A percentile compares a stretch with the other conserved stretches of the same genome.
Conservation (phyloP, 2,113 vertebrate genomes). For the Oenanthe oenanthe region DNA sequence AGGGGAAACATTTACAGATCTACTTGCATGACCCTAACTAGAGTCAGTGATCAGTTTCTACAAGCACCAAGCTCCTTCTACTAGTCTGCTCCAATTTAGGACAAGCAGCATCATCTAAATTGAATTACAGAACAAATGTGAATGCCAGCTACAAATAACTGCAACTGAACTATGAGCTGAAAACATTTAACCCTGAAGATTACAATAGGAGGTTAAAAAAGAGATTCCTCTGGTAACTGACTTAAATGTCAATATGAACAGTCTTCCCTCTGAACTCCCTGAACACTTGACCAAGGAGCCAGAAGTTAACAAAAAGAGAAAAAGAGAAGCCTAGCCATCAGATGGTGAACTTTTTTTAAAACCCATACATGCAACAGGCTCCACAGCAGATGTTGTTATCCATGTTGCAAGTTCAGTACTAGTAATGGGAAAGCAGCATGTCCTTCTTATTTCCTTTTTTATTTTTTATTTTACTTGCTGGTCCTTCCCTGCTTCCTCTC, state of each 20-base stretch:
- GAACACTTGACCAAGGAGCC: not conserved
- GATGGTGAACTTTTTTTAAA: not conserved
- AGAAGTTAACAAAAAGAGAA: not conserved
- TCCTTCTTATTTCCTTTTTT: not conserved
- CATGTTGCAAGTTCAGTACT: not conserved
- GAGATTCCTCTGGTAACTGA: not conserved
- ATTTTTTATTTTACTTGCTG: not conserved
- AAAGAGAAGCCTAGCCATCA: not conserved
- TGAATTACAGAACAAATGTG: slow-evolving; percentile 48
- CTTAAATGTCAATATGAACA: fast-evolving
- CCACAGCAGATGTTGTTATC: not conserved
- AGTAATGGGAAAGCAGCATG: not conserved
- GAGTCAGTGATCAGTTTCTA: not conserved
- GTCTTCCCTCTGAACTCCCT: not conserved
- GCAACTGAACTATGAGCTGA: not conserved
- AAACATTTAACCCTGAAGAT: slow-evolving; percentile 35
- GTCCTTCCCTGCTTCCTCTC: not conserved
- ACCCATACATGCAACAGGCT: not conserved
- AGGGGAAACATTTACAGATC: not conserved
- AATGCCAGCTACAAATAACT: slow-evolving; percentile 38
- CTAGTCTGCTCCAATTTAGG: slow-evolving; percentile 50
- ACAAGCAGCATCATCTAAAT: slow-evolving; percentile 47
- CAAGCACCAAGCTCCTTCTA: not conserved
- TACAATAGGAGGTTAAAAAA: not conserved
- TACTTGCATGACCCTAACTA: not conserved